phyloP scores from a whole-genome alignment of 1,140 invertebrate species.

The Tetramorium parvispinum region DNA sequence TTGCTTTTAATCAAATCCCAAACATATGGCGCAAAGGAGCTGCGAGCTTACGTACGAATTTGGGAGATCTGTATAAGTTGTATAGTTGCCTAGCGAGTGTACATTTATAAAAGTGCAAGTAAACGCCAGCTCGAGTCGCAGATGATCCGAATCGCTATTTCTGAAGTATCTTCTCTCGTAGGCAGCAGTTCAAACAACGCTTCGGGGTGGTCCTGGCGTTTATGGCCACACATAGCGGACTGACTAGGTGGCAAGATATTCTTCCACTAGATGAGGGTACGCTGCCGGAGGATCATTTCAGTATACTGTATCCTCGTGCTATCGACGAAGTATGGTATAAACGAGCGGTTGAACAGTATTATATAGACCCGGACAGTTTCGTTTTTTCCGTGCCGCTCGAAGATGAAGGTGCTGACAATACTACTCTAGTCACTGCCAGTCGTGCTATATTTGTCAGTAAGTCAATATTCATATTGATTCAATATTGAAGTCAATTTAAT shows the following conservation, averaged over 20 bases:
- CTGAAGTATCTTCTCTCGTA: constrained; percentile 82
- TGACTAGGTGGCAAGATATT: constrained; percentile 95
- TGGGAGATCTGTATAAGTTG: constrained; percentile 1
- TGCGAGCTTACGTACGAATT: constrained; percentile 13
- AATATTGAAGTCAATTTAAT: too few species aligned
- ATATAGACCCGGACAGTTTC: constrained; percentile 92
- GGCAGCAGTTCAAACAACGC: constrained; percentile 92
- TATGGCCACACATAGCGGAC: constrained; percentile 94
- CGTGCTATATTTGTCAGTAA: constrained; percentile 92
- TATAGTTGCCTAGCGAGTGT: background rate
- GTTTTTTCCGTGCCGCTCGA: constrained; percentile 95
- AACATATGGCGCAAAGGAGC: background rate
- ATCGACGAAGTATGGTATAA: constrained; percentile 98
- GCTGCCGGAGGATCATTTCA: constrained; percentile 80
- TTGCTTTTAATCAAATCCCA: background rate
- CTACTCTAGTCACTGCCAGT: constrained; percentile 94
- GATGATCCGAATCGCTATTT: background rate
- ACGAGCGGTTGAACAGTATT: constrained; percentile 95
- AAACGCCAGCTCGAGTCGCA: constrained; percentile 16
- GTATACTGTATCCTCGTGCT: constrained; percentile 86
- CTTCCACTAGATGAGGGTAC: constrained; percentile 84
- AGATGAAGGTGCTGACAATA: constrained; percentile 87
- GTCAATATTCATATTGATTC: background rate
- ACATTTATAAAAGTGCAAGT: background rate
- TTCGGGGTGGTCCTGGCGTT: constrained; percentile 94